These are phyloP conservation scores for Sipha maydis DNA, from an alignment of 2,888 invertebrate species.

Conservation along the genomic window DNA sequence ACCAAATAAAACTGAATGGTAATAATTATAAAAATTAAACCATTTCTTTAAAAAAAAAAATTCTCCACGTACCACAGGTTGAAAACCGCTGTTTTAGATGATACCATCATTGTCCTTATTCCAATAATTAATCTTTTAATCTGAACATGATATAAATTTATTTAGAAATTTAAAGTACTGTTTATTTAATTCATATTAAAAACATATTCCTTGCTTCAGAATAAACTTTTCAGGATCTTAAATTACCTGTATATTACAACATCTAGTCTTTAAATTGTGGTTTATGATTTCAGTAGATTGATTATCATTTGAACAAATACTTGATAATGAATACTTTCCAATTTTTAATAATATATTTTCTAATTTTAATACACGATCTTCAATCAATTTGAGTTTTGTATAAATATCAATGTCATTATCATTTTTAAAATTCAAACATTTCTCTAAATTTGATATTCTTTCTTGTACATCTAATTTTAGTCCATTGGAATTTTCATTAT, in stretches of 20 bases:
- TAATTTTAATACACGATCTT: conserved; percentile 30
- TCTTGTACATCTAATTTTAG: conserved; percentile 9
- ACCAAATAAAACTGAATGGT: too few species aligned
- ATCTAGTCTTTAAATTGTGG: not conserved
- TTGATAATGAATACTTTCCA: not conserved
- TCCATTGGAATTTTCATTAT: not conserved
- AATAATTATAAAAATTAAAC: too few species aligned
- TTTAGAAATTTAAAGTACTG: too few species aligned
- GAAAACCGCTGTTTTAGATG: too few species aligned
- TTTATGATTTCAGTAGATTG: not conserved
- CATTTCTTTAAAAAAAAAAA: too few species aligned
- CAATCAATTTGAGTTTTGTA: conserved; percentile 28
- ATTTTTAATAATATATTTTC: not conserved
- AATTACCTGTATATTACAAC: conserved; percentile 1
- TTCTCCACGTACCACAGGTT: too few species aligned
- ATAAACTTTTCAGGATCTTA: too few species aligned
- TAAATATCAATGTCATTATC: conserved; percentile 10
- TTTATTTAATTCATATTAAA: too few species aligned
- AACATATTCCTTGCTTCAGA: too few species aligned
- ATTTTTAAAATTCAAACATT: conserved; percentile 36
- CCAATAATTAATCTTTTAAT: too few species aligned
- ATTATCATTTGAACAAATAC: not conserved
- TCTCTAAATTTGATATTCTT: conserved; percentile 52
- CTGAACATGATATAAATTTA: too few species aligned
- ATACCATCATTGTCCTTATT: too few species aligned